phyloP scores from a whole-genome alignment of 2,888 invertebrate species.

The Pandemis cinnamomeana region DNA sequence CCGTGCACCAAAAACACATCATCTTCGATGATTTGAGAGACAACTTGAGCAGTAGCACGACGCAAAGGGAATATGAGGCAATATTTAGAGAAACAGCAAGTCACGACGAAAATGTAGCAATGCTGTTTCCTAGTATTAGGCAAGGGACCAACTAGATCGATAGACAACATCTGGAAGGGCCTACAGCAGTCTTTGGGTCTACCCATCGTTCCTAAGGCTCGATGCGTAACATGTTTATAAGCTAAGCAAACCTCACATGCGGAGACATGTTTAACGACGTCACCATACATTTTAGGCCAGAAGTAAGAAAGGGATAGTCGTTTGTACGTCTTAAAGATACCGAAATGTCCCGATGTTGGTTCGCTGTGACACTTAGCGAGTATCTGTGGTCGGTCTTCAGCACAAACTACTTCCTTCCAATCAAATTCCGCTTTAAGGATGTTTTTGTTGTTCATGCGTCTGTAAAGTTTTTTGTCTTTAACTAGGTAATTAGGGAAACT shows the following conservation, averaged over 20 bases:
- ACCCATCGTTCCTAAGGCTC: constrained; percentile 11
- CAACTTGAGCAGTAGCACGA: neutral
- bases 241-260: too few species aligned
- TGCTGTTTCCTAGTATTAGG: neutral
- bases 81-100: neutral
- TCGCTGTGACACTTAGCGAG: neutral
- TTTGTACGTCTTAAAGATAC: constrained; percentile 43
- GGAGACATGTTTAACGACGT: too few species aligned
- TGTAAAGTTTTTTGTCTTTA: too few species aligned
- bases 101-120: neutral
- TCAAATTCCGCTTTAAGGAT: too few species aligned
- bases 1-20: constrained; percentile 37
- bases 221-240: constrained; percentile 25
- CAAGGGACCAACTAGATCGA: neutral
- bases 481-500: too few species aligned
- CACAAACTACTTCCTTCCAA: too few species aligned
- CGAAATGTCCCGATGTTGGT: constrained; percentile 44
- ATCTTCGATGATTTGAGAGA: constrained; percentile 22
- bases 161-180: neutral
- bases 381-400: too few species aligned
- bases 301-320: too few species aligned
- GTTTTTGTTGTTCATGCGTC: too few species aligned
- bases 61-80: neutral
- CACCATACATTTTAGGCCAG: too few species aligned
- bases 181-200: constrained; percentile 6